Conservation (phyloP, 2,888 invertebrate species). For the Zygaena filipendulae region DNA sequence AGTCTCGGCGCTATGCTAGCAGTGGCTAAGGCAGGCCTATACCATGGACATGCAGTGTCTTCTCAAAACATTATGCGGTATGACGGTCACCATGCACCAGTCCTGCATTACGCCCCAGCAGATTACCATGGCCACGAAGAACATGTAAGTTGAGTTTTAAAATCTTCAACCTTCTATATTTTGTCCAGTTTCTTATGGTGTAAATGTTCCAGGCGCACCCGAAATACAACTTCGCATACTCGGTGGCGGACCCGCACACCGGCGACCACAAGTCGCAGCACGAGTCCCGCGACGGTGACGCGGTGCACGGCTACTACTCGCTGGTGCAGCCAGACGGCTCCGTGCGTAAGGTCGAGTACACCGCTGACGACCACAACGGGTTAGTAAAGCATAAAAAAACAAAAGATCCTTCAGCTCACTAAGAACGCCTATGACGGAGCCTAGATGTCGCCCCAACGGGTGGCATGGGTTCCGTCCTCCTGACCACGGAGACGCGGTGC, state of each 20-base stretch:
- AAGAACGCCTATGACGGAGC: no score
- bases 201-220: constrained; percentile 39
- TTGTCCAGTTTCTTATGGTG: no score
- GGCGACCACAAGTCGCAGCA: constrained; percentile 68
- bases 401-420: no score
- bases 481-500: no score
- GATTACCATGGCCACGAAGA: constrained; percentile 40
- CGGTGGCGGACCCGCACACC: constrained; percentile 65
- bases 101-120: constrained; percentile 20
- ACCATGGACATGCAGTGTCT: constrained; percentile 15
- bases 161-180: neutral
- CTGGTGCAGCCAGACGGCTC: constrained; percentile 65
- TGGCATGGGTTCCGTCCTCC: no score
- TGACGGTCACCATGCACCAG: constrained; percentile 19
- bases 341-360: constrained; percentile 64
- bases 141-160: constrained; percentile 15
- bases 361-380: constrained; percentile 58
- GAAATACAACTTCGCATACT: constrained; percentile 58
- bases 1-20: constrained; percentile 25
- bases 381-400: constrained; percentile 27
- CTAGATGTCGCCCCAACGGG: no score
- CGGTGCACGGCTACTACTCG: constrained; percentile 70
- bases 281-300: constrained; percentile 61
- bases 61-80: constrained; percentile 18
- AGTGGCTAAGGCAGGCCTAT: constrained; percentile 37